Evolutionary conservation across 2,888 invertebrate genomes (phyloP).

Genomic region (Keiferia lycopersicella): DNA sequence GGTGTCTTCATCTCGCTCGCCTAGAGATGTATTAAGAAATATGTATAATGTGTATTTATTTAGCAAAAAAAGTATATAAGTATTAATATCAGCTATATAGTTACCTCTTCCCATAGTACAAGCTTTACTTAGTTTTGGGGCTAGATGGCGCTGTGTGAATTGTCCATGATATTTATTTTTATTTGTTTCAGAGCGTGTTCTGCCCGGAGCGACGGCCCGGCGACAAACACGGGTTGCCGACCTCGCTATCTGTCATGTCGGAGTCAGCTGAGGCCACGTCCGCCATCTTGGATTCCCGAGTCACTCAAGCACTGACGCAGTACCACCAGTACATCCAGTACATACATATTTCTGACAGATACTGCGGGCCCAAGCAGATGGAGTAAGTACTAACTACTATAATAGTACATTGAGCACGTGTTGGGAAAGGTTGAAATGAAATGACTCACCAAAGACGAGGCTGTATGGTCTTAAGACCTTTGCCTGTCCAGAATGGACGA

Average conservation of each 20-base stretch:
- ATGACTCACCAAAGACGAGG: no score
- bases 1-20: conserved; percentile 70
- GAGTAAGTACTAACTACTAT: conserved; percentile 83
- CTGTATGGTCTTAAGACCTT: no score
- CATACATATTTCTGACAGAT: conserved; percentile 98
- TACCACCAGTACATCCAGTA: conserved; percentile 94
- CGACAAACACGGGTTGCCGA: conserved; percentile 90
- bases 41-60: conserved; percentile 95
- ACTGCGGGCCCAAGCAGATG: conserved; percentile 92
- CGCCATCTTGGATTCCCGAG: conserved; percentile 91
- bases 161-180: no score
- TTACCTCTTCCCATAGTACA: no score
- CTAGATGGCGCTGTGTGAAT: no score
- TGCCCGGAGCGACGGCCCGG: conserved; percentile 91
- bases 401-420: no score
- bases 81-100: no score
- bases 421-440: no score
- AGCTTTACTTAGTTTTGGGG: no score
- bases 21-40: conserved; percentile 93
- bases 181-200: conserved; percentile 87
- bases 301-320: conserved; percentile 88
- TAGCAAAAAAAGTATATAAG: no score
- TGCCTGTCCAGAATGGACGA: no score
- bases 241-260: conserved; percentile 88
- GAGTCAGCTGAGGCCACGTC: conserved; percentile 95